Conservation (phyloP, 2,888 invertebrate species). For the Ectemnius cavifrons region DNA sequence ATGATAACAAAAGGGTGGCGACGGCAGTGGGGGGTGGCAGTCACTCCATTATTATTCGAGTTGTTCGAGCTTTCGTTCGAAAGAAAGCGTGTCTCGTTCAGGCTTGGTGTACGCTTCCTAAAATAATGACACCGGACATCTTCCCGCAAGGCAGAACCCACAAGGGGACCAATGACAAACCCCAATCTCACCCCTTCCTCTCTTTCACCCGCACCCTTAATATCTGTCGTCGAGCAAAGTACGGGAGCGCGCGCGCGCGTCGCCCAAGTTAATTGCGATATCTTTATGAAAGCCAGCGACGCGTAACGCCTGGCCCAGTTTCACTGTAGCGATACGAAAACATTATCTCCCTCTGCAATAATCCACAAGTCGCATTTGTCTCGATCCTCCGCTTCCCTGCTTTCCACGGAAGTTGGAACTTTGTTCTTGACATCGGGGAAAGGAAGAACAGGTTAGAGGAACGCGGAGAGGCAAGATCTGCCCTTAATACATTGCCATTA, state of each 20-base stretch:
- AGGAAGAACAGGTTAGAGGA: too few species aligned
- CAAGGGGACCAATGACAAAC: not conserved
- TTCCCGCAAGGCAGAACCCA: conserved; percentile 8
- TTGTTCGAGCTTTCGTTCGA: conserved; percentile 16
- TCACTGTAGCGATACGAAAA: conserved; percentile 23
- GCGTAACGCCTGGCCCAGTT: conserved; percentile 43
- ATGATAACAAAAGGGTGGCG: not conserved
- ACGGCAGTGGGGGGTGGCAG: not conserved
- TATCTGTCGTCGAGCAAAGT: conserved; percentile 27
- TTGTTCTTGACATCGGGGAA: too few species aligned
- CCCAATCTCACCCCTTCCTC: too few species aligned
- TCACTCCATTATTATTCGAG: conserved; percentile 37
- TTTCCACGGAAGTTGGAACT: too few species aligned
- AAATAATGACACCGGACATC: conserved; percentile 33
- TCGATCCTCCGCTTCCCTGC: not conserved
- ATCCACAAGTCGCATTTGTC: not conserved
- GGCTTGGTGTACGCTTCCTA: conserved; percentile 20
- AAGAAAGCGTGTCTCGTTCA: conserved; percentile 26
- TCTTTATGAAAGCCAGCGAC: conserved; percentile 48
- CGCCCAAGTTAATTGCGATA: conserved; percentile 45
- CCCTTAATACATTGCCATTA: conserved; percentile 24
- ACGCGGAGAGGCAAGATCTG: not conserved
- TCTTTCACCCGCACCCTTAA: conserved; percentile 13
- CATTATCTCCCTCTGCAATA: conserved; percentile 10
- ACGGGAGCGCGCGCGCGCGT: too few species aligned